These are phyloP conservation scores for Cercocebus atys DNA, from an alignment of 2,113 vertebrate species.

Conservation along the genomic window DNA sequence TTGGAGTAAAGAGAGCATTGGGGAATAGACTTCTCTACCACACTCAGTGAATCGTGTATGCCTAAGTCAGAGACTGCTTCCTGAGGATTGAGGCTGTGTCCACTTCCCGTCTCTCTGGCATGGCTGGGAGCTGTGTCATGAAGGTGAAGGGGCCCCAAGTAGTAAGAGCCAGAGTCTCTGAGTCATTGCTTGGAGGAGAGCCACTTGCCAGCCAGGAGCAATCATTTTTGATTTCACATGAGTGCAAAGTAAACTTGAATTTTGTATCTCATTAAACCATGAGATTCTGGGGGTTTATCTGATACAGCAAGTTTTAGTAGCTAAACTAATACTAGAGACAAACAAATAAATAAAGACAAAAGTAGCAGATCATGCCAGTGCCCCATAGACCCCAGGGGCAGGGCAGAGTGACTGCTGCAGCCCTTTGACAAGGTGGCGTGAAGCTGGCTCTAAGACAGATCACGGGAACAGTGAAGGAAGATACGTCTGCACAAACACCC, in stretches of 20 bases:
- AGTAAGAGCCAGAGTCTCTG: background rate
- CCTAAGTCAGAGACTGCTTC: background rate
- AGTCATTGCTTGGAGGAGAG: background rate
- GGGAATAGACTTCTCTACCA: fast-evolving
- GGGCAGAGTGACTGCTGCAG: background rate
- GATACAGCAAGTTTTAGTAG: background rate
- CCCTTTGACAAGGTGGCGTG: background rate
- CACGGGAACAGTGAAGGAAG: too few species aligned
- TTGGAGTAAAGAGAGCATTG: fast-evolving
- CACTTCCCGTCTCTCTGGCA: background rate
- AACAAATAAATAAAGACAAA: background rate
- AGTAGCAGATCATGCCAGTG: too few species aligned
- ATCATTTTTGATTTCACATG: background rate
- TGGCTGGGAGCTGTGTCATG: background rate
- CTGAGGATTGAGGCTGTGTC: fast-evolving
- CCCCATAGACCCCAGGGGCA: fast-evolving
- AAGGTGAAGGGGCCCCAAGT: background rate
- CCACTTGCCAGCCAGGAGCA: background rate
- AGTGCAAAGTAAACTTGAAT: background rate
- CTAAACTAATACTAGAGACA: background rate
- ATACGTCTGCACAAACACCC: fast-evolving
- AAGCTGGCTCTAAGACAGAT: too few species aligned
- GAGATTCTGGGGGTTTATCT: background rate
- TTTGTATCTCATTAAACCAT: background rate
- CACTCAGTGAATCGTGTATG: fast-evolving